These are phyloP conservation scores for Eurypyga helias DNA, from an alignment of 2,113 vertebrate genomes.

Conservation along the genomic window DNA sequence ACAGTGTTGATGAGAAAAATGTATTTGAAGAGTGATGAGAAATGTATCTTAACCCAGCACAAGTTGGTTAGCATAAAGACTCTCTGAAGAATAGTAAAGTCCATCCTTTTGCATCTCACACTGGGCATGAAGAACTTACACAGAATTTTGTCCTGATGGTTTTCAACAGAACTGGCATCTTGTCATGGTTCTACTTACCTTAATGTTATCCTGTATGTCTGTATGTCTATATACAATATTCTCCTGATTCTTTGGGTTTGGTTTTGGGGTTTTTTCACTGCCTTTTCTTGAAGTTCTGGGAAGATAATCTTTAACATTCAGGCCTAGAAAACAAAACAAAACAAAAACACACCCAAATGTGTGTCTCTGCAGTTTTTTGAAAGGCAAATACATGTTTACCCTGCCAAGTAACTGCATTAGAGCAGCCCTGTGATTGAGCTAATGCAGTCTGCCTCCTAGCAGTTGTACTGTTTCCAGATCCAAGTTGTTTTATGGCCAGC, in stretches of 20 bases:
- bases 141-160: neutral
- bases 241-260: neutral
- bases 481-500: neutral
- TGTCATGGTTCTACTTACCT: neutral
- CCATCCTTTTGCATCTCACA: neutral
- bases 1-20: neutral
- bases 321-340: neutral
- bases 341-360: neutral
- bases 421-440: neutral
- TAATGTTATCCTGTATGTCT: neutral
- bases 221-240: too few relatives aligned
- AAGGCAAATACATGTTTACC: neutral
- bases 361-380: neutral
- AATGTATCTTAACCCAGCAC: too few relatives aligned
- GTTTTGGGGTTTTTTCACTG: neutral
- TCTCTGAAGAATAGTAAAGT: neutral
- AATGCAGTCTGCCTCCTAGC: neutral
- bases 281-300: neutral
- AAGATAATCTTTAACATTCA: neutral
- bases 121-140: neutral
- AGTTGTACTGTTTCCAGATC: neutral
- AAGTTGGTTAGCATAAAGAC: neutral
- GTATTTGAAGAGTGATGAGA: neutral
- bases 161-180: neutral
- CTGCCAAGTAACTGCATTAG: neutral